A percentile compares a stretch with the other conserved stretches of the same genome.
phyloP scores from a whole-genome alignment of 2,888 invertebrate genomes.

The Lydus trimaculatus region DNA sequence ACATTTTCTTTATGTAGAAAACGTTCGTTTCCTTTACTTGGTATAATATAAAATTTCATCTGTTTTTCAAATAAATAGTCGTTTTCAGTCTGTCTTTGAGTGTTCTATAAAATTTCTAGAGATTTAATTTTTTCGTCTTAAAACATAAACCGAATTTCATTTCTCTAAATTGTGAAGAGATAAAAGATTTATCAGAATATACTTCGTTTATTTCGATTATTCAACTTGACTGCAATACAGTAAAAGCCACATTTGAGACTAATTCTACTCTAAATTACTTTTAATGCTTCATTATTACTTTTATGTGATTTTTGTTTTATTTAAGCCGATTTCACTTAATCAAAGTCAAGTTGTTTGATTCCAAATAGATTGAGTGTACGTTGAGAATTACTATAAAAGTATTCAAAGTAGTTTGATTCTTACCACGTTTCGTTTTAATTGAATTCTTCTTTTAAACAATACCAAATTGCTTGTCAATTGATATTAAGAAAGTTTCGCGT shows the following conservation, averaged over 20 bases:
- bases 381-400: too few species aligned
- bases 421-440: background rate
- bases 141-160: too few species aligned
- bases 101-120: background rate
- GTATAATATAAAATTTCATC: background rate
- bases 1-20: background rate
- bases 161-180: background rate
- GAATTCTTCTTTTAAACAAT: background rate
- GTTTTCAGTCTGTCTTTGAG: background rate
- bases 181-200: background rate
- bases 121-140: background rate
- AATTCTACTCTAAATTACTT: too few species aligned
- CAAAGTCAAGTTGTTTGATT: too few species aligned
- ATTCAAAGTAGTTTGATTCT: too few species aligned
- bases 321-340: too few species aligned
- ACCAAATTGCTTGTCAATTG: background rate
- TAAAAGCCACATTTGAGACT: too few species aligned
- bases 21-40: background rate
- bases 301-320: too few species aligned
- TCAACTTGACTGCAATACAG: background rate
- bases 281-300: too few species aligned
- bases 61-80: too few species aligned
- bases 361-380: too few species aligned
- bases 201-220: background rate
- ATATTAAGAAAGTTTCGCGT: constrained; percentile 3